Conservation (phyloP, 2,113 vertebrate genomes). For the Hemicordylus capensis region DNA sequence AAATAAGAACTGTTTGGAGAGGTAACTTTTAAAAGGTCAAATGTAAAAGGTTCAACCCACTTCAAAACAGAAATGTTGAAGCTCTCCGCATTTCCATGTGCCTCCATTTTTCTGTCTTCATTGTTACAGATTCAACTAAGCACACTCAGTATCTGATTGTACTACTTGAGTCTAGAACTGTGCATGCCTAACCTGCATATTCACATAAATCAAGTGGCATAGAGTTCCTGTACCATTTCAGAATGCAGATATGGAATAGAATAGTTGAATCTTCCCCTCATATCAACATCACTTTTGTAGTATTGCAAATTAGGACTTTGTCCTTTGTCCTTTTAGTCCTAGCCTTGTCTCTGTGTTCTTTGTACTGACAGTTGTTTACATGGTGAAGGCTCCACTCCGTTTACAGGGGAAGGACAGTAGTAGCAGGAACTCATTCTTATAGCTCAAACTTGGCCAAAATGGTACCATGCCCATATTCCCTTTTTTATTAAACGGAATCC, state of each 20-base stretch:
- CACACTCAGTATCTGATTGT: neutral
- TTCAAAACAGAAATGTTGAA: fast-evolving
- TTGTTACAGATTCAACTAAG: neutral
- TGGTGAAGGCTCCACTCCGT: too few relatives aligned
- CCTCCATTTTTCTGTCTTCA: fast-evolving
- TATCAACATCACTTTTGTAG: neutral
- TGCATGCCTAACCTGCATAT: neutral
- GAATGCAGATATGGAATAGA: neutral
- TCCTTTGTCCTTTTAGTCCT: neutral
- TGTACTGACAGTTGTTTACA: too few relatives aligned
- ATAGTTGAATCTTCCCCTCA: too few relatives aligned
- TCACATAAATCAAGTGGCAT: neutral
- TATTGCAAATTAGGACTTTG: neutral
- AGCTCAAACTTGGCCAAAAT: too few relatives aligned
- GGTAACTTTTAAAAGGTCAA: neutral
- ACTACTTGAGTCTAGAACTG: neutral
- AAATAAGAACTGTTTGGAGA: conserved; percentile 1
- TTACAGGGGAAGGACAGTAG: too few relatives aligned
- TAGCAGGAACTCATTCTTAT: too few relatives aligned
- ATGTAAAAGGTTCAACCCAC: neutral
- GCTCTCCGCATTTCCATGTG: fast-evolving
- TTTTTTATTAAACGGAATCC: too few relatives aligned
- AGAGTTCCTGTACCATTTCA: neutral
- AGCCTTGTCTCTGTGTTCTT: neutral
- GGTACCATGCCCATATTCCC: too few relatives aligned